These are phyloP conservation scores for Ophiodon elongatus DNA, from an alignment of 2,113 vertebrate species.

Conservation along the genomic window DNA sequence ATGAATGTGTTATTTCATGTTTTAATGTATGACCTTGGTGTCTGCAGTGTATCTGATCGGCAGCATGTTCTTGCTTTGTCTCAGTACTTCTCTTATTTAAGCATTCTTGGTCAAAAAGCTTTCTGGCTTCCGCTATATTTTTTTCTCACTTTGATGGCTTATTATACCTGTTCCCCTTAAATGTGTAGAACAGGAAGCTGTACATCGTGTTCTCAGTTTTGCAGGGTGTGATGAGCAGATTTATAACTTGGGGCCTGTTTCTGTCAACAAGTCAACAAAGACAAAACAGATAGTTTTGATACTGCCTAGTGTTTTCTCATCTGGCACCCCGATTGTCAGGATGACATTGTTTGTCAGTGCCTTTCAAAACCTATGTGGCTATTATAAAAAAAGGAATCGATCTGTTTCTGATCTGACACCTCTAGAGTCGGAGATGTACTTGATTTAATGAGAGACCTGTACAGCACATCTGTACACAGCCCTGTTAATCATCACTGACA, in stretches of 20 bases:
- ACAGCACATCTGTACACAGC: background rate
- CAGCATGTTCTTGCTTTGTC: background rate
- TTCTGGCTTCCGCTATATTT: background rate
- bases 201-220: background rate
- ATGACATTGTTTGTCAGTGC: background rate
- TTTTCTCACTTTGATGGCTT: background rate
- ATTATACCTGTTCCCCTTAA: background rate
- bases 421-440: background rate
- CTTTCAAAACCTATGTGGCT: background rate
- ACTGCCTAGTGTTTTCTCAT: background rate
- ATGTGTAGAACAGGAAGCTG: conserved; percentile 1
- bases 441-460: background rate
- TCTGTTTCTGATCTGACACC: background rate
- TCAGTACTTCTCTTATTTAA: background rate
- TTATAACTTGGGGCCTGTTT: background rate
- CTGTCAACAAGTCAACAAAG: background rate
- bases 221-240: background rate
- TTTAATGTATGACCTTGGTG: background rate
- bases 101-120: background rate
- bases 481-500: background rate
- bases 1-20: background rate
- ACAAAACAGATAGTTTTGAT: background rate
- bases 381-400: background rate
- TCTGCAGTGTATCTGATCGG: background rate
- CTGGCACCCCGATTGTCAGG: background rate